Conservation (phyloP, 2,113 vertebrate species). For the Erinaceus europaeus region DNA sequence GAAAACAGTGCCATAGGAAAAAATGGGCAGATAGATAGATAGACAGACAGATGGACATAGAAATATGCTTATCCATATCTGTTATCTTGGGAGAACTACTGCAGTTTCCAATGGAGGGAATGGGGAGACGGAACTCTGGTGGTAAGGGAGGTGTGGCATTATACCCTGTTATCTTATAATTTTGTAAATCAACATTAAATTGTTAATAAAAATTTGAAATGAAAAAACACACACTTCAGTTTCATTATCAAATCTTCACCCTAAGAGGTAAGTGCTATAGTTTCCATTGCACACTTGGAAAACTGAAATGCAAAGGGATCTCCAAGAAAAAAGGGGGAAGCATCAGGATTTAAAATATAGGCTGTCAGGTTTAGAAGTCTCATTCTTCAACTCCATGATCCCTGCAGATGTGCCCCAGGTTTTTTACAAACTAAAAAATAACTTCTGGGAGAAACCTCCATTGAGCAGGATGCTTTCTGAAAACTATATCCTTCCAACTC, state of each 20-base stretch:
- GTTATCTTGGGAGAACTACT: too few relatives aligned
- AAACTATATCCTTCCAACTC: background rate
- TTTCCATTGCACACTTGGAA: background rate
- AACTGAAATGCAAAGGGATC: background rate
- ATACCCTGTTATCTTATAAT: too few relatives aligned
- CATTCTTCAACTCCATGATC: background rate
- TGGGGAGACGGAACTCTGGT: too few relatives aligned
- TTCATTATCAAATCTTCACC: background rate
- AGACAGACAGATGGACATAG: too few relatives aligned
- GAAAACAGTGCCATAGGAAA: too few relatives aligned
- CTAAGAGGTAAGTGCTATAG: background rate
- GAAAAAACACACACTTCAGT: rapidly evolving
- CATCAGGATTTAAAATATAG: background rate
- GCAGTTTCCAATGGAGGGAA: too few relatives aligned
- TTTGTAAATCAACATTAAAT: too few relatives aligned
- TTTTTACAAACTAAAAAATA: background rate
- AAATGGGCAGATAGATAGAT: too few relatives aligned
- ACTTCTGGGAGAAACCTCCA: background rate
- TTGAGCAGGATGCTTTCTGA: background rate
- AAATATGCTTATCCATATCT: too few relatives aligned
- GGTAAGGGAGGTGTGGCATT: too few relatives aligned
- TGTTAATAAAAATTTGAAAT: too few relatives aligned
- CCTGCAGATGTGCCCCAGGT: background rate
- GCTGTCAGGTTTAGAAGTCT: background rate
- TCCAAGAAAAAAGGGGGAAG: too few relatives aligned